These are phyloP conservation scores for Drosophila leonis DNA, from an alignment of 2,888 invertebrate species.

Conservation along the genomic window DNA sequence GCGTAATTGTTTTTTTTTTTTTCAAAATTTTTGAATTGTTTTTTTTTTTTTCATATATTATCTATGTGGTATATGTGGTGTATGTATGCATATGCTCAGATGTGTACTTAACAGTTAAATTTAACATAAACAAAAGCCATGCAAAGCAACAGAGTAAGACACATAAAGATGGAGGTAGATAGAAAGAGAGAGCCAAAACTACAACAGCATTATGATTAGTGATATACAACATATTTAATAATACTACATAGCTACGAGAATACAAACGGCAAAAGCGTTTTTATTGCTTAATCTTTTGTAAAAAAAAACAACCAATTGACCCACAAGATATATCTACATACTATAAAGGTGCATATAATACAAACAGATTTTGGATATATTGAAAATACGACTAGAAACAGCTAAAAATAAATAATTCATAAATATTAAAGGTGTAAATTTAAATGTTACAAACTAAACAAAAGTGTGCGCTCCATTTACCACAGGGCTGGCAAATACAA, in stretches of 20 bases:
- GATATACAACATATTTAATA: slow-evolving; percentile 20
- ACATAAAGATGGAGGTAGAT: background rate
- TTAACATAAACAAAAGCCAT: slow-evolving; percentile 29
- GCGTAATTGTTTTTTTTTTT: slow-evolving; percentile 32
- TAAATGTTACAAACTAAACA: slow-evolving; percentile 28
- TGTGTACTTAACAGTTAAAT: slow-evolving; percentile 16
- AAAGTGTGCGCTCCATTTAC: slow-evolving; percentile 30
- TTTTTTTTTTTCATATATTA: slow-evolving; percentile 18
- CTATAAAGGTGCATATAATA: slow-evolving; percentile 77
- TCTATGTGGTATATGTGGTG: slow-evolving; percentile 21
- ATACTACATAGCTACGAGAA: slow-evolving; percentile 17
- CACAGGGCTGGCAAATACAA: slow-evolving; percentile 20
- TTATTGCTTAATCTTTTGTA: slow-evolving; percentile 3
- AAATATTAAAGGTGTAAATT: slow-evolving; percentile 14
- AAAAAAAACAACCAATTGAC: slow-evolving; percentile 43
- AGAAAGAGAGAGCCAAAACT: slow-evolving; percentile 19
- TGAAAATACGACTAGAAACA: slow-evolving; percentile 57
- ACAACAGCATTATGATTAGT: slow-evolving; percentile 37
- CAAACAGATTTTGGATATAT: slow-evolving; percentile 50
- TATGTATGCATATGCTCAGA: slow-evolving; percentile 28
- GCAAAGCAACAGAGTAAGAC: slow-evolving; percentile 18
- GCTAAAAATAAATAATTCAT: slow-evolving; percentile 51
- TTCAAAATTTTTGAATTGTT: slow-evolving; percentile 13
- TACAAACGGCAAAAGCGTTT: slow-evolving; percentile 24
- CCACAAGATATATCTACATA: slow-evolving; percentile 54